Conservation (phyloP, 2,797 vertebrate species). For the Denticeps clupeoides region DNA sequence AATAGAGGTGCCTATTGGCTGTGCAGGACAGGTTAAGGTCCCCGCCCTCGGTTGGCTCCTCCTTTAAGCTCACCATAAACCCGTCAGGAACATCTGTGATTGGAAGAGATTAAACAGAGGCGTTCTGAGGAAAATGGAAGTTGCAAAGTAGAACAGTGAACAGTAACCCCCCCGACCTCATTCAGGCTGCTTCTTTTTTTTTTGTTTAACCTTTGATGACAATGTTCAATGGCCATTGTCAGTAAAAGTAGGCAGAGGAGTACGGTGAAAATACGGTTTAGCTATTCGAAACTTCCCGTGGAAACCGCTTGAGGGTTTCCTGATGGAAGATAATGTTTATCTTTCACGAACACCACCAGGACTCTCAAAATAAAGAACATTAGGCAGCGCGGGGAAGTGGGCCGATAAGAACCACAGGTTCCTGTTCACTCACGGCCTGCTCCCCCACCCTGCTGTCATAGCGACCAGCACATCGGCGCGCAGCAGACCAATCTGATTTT, state of each 20-base stretch:
- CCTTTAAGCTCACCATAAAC: slow-evolving; percentile 67
- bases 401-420: slow-evolving; percentile 85
- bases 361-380: slow-evolving; percentile 95
- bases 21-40: slow-evolving; percentile 76
- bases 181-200: no score
- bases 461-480: slow-evolving; percentile 44
- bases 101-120: slow-evolving; percentile 15
- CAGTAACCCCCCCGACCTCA: no score
- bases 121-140: no score
- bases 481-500: slow-evolving; percentile 7
- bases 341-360: slow-evolving; percentile 95
- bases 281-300: slow-evolving; percentile 98
- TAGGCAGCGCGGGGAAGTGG: slow-evolving; percentile 66
- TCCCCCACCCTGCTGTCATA: slow-evolving; percentile 46
- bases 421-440: slow-evolving; percentile 70
- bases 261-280: slow-evolving; percentile 79
- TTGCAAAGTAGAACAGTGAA: no score
- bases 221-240: slow-evolving; percentile 62
- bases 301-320: slow-evolving; percentile 97
- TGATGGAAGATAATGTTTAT: slow-evolving; percentile 99
- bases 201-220: slow-evolving; percentile 58
- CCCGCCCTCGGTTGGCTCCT: slow-evolving; percentile 73
- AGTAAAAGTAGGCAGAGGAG: slow-evolving; percentile 51
- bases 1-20: slow-evolving; percentile 83
- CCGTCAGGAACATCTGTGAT: slow-evolving; percentile 73